Evolutionary conservation across 2,113 vertebrate species (phyloP).

Genomic region (Mirza zaza): DNA sequence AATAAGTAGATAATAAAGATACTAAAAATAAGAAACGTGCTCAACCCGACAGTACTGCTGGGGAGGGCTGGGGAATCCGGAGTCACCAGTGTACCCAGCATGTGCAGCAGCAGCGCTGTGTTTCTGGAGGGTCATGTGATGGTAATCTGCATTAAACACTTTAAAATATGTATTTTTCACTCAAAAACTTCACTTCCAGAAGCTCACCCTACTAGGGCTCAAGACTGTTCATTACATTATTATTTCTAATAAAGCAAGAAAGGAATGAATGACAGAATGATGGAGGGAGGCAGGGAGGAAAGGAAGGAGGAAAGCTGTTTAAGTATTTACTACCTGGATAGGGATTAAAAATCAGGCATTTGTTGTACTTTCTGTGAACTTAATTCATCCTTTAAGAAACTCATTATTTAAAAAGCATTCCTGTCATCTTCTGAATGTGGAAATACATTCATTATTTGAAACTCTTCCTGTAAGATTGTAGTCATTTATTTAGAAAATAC

Average conservation of each 20-base stretch:
- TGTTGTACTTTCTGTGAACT: background rate
- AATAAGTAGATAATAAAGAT: background rate
- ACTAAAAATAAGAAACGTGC: background rate
- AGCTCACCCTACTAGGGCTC: background rate
- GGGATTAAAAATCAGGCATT: background rate
- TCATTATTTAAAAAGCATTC: background rate
- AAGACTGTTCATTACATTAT: background rate
- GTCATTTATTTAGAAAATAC: slow-evolving; percentile 10
- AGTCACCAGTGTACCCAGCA: background rate
- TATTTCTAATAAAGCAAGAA: background rate
- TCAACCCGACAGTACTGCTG: fast-evolving
- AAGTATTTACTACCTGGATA: background rate
- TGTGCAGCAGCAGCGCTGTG: background rate
- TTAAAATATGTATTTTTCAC: background rate
- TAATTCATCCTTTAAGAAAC: slow-evolving; percentile 11
- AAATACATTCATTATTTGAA: background rate
- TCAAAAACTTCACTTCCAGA: background rate
- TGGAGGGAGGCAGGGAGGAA: background rate
- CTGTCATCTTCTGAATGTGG: background rate
- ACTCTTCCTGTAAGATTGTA: background rate
- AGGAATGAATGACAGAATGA: background rate
- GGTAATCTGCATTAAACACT: background rate
- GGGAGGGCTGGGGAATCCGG: background rate
- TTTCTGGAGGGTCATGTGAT: background rate
- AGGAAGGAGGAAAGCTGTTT: background rate